Percentiles rank a stretch among this genome's conserved stretches.
Conservation (phyloP, 2,797 vertebrate genomes). For the Delichon dasypus region DNA sequence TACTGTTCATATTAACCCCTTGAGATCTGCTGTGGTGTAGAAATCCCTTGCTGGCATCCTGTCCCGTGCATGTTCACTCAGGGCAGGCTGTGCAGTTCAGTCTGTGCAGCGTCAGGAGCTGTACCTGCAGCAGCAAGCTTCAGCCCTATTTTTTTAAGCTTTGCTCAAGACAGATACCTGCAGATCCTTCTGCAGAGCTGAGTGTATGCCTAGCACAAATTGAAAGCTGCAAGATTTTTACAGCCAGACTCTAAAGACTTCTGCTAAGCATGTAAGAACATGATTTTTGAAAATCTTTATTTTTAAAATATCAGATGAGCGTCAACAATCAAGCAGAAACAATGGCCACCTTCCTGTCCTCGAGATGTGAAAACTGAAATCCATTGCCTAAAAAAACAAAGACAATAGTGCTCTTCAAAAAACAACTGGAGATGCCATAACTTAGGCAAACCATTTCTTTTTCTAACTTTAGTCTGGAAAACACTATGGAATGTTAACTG, state of each 20-base stretch:
- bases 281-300: not conserved
- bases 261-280: not conserved
- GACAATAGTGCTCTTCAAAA: not conserved
- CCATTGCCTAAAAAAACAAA: not conserved
- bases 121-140: not conserved
- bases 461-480: not conserved
- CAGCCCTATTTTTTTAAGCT: not conserved
- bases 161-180: not conserved
- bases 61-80: rapidly evolving
- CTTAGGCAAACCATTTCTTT: not conserved
- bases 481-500: not conserved
- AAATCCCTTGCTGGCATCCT: not conserved
- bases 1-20: not conserved
- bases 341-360: not conserved
- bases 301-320: not conserved
- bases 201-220: not conserved
- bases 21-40: not conserved
- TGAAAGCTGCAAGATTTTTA: not conserved
- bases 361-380: not conserved
- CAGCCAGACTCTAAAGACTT: not conserved
- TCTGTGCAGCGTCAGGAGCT: rapidly evolving
- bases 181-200: not conserved
- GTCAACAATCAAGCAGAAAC: not conserved
- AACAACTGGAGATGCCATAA: not conserved
- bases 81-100: not conserved